Evolutionary conservation across 1,140 invertebrate species (phyloP).

Genomic region (Drosophila elegans): DNA sequence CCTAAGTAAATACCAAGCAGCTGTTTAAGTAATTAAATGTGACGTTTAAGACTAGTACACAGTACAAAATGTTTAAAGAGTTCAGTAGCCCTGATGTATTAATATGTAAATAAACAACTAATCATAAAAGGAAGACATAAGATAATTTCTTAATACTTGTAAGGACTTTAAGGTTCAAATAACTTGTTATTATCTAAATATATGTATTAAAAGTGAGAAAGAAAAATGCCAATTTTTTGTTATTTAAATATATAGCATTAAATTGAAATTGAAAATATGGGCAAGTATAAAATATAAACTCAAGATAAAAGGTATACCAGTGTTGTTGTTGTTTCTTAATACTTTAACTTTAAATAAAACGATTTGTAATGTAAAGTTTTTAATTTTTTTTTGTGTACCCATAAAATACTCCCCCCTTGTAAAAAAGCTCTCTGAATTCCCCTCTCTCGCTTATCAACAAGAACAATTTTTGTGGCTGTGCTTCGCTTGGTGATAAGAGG

Average conservation of each 20-base stretch:
- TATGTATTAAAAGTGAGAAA: too few relatives aligned
- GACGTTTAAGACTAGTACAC: constrained; percentile 12
- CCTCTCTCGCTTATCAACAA: constrained; percentile 51
- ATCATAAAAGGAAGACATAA: background rate
- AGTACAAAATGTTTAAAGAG: background rate
- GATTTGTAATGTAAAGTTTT: too few relatives aligned
- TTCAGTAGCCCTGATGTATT: background rate
- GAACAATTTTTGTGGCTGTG: constrained; percentile 39
- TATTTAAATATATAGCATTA: too few relatives aligned
- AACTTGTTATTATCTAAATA: too few relatives aligned
- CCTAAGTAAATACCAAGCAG: constrained; percentile 18
- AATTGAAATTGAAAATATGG: too few relatives aligned
- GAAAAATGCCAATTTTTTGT: too few relatives aligned
- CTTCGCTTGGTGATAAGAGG: constrained; percentile 43
- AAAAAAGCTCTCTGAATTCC: constrained; percentile 26
- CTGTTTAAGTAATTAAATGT: constrained; percentile 41
- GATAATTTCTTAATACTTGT: too few relatives aligned
- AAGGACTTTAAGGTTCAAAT: too few relatives aligned
- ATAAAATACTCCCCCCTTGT: constrained; percentile 3
- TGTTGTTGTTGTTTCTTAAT: background rate
- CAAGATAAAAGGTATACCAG: too few relatives aligned
- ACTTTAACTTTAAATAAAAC: too few relatives aligned
- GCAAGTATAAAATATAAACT: too few relatives aligned
- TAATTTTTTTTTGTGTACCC: background rate
- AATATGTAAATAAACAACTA: background rate